Base-by-base conservation (phyloP, 2,888 invertebrate genomes). In the Julus scanicus region DNA sequence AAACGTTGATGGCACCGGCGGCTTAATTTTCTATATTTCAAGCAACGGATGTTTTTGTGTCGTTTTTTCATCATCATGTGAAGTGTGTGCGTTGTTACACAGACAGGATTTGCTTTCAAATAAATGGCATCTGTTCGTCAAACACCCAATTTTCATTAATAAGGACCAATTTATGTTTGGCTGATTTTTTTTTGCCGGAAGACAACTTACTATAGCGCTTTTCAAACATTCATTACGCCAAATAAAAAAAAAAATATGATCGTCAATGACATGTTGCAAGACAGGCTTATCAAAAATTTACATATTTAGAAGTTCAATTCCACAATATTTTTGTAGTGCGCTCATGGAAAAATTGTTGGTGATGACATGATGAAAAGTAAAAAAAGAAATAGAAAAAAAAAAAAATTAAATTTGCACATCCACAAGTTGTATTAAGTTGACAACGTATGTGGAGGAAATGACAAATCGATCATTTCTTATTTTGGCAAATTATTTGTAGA, bases 111-210 rank as follows among this genome's bases (percentile, higher is more conserved):
- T 71, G 71, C 71, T 71, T n/a, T 4, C 71, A 29, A 71, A 29
- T 71, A 71, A 71, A 71, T 71, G 29, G 71, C 71, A 71, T 71
- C 71, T 71, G 71, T 71, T 71, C 71, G 29, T n/a, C 71, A 71
- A 71, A 71, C 71, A 71, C 29, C 71, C 71, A 71, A 71, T 71
- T 71, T 71, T 71, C 71, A 71, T 71, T 71, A 71, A 71, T 71
- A 71, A 71, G 71, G 71, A n/a, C 71, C 71, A 71, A 71, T 71
- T 71, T 71, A n/a, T 71, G 71, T 71, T 71, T 71, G 71, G 20
- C 6, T 29, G 71, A 71, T 20, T 29, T 71, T 29, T 71, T 71
- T 71, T 71, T 71, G 57, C 57, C 57, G 15, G 57, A 29, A 29
- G 71, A 71, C 29, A 29, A 71, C 71, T 71, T 29, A 29, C 71